These are phyloP conservation scores for Unio delphinus DNA, from an alignment of 2,888 invertebrate genomes.

Conservation along the genomic window DNA sequence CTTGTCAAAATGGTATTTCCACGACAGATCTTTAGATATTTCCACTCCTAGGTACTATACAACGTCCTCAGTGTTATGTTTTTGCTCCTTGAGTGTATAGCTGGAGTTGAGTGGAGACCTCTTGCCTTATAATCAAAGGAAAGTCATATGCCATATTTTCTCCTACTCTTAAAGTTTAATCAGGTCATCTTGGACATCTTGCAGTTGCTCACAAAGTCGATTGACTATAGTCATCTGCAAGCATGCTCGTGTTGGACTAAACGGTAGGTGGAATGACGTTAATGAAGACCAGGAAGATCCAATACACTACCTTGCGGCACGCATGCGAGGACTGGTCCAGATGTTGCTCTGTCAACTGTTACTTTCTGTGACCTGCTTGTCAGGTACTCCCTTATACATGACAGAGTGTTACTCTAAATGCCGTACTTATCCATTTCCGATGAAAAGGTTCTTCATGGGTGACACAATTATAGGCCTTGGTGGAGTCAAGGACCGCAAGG, in stretches of 20 bases:
- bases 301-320: conserved; percentile 16
- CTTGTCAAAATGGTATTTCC: too few species aligned
- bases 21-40: too few species aligned
- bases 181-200: too few species aligned
- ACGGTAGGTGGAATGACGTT: conserved; percentile 10
- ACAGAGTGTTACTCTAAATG: conserved; percentile 5
- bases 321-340: conserved; percentile 12
- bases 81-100: conserved; percentile 3
- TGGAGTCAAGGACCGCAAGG: conserved; percentile 13
- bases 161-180: too few species aligned
- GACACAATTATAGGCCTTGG: conserved; percentile 14
- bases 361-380: conserved; percentile 12
- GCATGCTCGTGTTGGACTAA: conserved; percentile 1
- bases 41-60: conserved; percentile 2
- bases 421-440: conserved; percentile 14
- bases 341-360: conserved; percentile 11
- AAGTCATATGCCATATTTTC: conserved; percentile 3
- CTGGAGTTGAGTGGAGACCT: background rate
- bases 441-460: conserved; percentile 9
- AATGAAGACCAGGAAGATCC: conserved; percentile 11
- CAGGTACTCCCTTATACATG: conserved; percentile 13
- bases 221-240: conserved; percentile 12
- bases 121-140: conserved; percentile 2
- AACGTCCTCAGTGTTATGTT: background rate
- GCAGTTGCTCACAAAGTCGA: too few species aligned